Base-by-base conservation (phyloP, 53 echinoderm and acorn worm genomes). In the Antedon mediterranea region DNA sequence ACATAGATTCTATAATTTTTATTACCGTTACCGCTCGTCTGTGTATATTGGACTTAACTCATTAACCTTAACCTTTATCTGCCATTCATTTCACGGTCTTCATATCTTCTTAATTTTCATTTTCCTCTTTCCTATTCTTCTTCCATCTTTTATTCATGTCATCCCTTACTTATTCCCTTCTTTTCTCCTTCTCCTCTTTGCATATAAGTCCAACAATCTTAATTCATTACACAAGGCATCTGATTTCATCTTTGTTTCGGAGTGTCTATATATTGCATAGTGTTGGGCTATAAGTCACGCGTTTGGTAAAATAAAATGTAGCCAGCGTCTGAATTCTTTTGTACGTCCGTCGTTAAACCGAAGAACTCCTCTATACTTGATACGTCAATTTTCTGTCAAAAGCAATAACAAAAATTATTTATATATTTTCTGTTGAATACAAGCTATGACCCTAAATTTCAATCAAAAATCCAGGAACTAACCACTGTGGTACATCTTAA, bases 261-360 rank as follows among this genome's bases (percentile, higher is more conserved):
- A 57, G 20, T 11, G 57, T 57, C 57, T 57, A n/a, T n/a, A n/a
- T n/a, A n/a, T 57, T 57, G 57, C 57, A 57, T 57, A 57, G 57
- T 18, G 57, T 57, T 57, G 57, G n/a, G 57, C 57, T 57, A 92
- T 32, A 89, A 32, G n/a, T 92, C 97, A 72, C 90, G 87, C 0
- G 89, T 85, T 78, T 97, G 92, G 72, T 92, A 97, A 86, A 97
- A 97, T 31, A 97, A 86, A 73, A 97, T 97, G 57, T 97, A 97
- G 9, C 97, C 97, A 30, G 97, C 92, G 73, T 97, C 97, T 31
- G 97, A 92, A 30, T 89, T 92, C 88, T 92, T 97, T 78, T 97
- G 97, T 75, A 97, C 89, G 43, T 97, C 97, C n/a, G 97, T 91
- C 6, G 97, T 92, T 57, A 92, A 83, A 31, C 97, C 97, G 72